Percentiles rank a stretch among this genome's conserved stretches.
These are phyloP conservation scores for Drosophila cardini DNA, from an alignment of 1,140 invertebrate species.

Conservation along the genomic window DNA sequence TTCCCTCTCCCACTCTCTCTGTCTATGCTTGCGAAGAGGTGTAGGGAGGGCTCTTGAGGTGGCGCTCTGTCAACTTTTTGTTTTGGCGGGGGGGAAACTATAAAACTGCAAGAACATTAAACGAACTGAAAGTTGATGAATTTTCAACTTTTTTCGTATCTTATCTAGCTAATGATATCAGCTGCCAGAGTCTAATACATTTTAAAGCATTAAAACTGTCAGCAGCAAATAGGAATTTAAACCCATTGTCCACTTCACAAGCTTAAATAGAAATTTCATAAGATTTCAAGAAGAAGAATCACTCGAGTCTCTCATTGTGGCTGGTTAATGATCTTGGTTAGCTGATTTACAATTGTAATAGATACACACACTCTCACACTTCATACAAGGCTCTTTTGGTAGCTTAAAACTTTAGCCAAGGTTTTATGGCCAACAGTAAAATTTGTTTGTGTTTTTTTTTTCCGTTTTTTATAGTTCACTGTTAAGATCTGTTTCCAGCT, in stretches of 20 bases:
- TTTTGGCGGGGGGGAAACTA: conserved; percentile 62
- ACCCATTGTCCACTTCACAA: conserved; percentile 7
- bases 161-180: conserved; percentile 53
- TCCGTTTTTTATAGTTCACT: conserved; percentile 6
- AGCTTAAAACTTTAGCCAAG: conserved; percentile 41
- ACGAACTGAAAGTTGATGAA: conserved; percentile 37
- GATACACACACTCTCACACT: not conserved
- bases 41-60: not conserved
- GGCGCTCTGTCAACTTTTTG: conserved; percentile 8
- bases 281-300: not conserved
- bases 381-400: conserved; percentile 2
- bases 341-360: conserved; percentile 24
- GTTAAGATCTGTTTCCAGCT: conserved; percentile 10
- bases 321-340: conserved; percentile 19
- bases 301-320: not conserved
- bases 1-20: conserved; percentile 11
- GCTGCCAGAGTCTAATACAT: conserved; percentile 10
- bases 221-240: conserved; percentile 23
- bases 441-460: too few relatives aligned
- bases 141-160: conserved; percentile 46
- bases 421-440: conserved; percentile 19
- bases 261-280: conserved; percentile 3
- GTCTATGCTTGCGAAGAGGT: conserved; percentile 6
- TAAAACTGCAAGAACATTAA: conserved; percentile 61
- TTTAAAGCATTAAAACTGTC: conserved; percentile 11